Evolutionary conservation across 2,888 invertebrate genomes (phyloP), one percentile per base, ranked within the genome.

Genomic region (Andrena camellia): DNA sequence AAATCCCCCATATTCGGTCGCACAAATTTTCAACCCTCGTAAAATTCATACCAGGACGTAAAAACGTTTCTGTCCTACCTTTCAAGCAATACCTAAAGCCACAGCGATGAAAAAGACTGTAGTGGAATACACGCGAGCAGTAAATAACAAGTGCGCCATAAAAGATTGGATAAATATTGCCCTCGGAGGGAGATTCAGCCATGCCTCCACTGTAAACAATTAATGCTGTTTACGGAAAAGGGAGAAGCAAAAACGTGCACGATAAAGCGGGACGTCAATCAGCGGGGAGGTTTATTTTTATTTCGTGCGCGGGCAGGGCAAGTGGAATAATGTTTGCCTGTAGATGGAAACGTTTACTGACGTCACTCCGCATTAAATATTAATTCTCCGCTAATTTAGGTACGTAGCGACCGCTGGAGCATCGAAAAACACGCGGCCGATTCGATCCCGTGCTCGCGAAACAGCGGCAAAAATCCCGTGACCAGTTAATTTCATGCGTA

Each of bases 351-450:
- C 62, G n/a, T 35, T 48, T 42, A 31, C 13, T 13, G 35, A 48
- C 67, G 62, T 68, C 50, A 54, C 13, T 31, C 42, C 42, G 20
- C 26, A 50, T 81, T 79, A 72, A 79, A 79, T 57, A 67, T 79
- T 79, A 79, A 79, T 81, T 68, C 54, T 17, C 20, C 23, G 71
- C 20, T 79, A 57, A 81, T 71, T 67, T 71, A 54, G 48, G 29
- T 13, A 42, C 42, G 17, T 5, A 5, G 42, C 42, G 5, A 42
- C 66, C 26, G 33, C n/a, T 10, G 17, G 20, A 48, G 48, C 17
- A 20, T 6, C 48, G 48, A 48, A 70, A 70, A 60, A 57, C 42
- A 20, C 26, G 20, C 26, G 54, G 8, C 20, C 54, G 57, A 23
- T 57, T 57, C 23, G 50, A 54, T 33, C 50, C 17, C 50, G 13